phyloP scores from a whole-genome alignment of 2,113 vertebrate genomes.

The Cavia aperea region DNA sequence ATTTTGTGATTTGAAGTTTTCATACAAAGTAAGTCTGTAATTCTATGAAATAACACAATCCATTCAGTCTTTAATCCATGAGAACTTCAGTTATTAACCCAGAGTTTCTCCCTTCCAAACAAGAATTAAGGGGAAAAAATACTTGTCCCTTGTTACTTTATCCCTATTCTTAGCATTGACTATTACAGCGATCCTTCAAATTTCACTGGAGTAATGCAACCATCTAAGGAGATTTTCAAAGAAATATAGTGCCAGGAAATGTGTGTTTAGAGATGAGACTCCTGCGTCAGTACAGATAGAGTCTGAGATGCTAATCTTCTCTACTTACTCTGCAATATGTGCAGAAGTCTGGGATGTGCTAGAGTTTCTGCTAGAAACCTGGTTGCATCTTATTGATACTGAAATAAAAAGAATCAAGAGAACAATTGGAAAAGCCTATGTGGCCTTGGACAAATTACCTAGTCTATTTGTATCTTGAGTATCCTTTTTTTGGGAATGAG shows the following conservation, averaged over 20 bases:
- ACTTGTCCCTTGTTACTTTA: slow-evolving; percentile 57
- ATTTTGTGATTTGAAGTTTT: slow-evolving; percentile 70
- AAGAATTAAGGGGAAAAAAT: slow-evolving; percentile 64
- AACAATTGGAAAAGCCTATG: not conserved
- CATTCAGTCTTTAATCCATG: slow-evolving; percentile 70
- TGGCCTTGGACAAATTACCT: slow-evolving; percentile 4
- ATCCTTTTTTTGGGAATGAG: slow-evolving; percentile 37
- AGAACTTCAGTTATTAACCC: slow-evolving; percentile 71
- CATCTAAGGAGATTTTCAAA: not conserved
- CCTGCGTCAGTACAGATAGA: not conserved
- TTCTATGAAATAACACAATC: slow-evolving; percentile 69
- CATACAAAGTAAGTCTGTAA: slow-evolving; percentile 65
- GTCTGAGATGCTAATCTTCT: not conserved
- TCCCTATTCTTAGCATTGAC: not conserved
- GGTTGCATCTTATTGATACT: slow-evolving; percentile 12
- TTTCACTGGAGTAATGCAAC: not conserved
- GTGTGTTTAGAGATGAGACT: not conserved
- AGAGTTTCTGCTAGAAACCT: not conserved
- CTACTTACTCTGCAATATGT: not conserved
- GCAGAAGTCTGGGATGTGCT: not conserved
- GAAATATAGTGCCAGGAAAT: not conserved
- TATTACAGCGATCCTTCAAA: slow-evolving; percentile 35
- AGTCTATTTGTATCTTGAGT: not conserved
- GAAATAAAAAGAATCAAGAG: slow-evolving; percentile 45
- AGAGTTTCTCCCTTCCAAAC: slow-evolving; percentile 64